Base-by-base conservation (phyloP, 2,888 invertebrate species). In the Fragum sueziense region DNA sequence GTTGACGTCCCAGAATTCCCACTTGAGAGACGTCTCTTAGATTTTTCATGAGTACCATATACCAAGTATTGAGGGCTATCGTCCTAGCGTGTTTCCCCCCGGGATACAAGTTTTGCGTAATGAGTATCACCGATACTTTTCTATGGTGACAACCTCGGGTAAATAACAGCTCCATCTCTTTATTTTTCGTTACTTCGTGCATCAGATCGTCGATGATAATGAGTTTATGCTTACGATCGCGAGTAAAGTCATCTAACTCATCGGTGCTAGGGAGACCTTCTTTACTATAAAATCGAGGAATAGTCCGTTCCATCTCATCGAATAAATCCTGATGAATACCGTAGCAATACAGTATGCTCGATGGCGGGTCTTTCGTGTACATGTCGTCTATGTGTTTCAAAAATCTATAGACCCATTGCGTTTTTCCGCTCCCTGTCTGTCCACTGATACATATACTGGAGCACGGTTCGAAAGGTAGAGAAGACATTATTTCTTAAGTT, bases 361-460 rank as follows among this genome's bases (percentile, higher is more conserved):
- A 27, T 6, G 82, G 84, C 0, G 82, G 74, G 3, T 79, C 80
- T 65, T 57, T 70, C 1, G 37, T 17, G 67, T 77, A 81, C 79
- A 84, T 81, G 20, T 59, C 27, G 0, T 20, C 0, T 2, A 80
- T 17, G 57, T 84, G 54, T 7, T 34, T 22, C 25, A 84, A 68
- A 29, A 82, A 72, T 33, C 51, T 69, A 41, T 78, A 73, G 22
- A 77, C 74, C 75, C 81, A 84, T 33, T 68, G 70, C 11, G 82
- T 79, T 70, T 84, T 79, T 20, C 82, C 79, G 25, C 68, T 69
- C 29, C 77, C 79, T 1, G 81, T 82, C 61, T 71, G 75, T 27
- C 82, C 79, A 17, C 73, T 71, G 51, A 82, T 54, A 34, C 79
- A 77, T 9, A 80, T 76, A 67, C 85, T 85, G 20, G 74, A 74